A percentile compares a stretch with the other conserved stretches of the same genome.
phyloP scores from a whole-genome alignment of 2,113 vertebrate genomes.

The Paramormyrops kingsleyae region DNA sequence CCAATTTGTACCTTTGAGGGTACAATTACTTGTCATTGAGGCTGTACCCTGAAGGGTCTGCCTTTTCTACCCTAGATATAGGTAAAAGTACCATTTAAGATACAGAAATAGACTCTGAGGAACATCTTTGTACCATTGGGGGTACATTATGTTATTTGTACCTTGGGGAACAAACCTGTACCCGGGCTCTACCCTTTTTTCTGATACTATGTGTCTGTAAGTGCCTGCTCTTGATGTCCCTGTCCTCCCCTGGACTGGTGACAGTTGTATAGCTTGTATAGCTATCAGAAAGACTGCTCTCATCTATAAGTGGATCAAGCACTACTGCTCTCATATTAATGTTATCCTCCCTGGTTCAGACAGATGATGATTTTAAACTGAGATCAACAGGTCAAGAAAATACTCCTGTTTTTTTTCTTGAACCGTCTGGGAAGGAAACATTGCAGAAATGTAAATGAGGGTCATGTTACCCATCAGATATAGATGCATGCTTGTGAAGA shows the following conservation, averaged over 20 bases:
- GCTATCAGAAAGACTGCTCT: constrained; percentile 52
- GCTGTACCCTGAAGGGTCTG: not conserved
- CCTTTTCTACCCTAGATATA: not conserved
- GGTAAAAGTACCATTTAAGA: not conserved
- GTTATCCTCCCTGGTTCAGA: constrained; percentile 46
- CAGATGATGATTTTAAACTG: not conserved
- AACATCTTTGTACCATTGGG: not conserved
- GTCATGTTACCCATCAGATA: not conserved
- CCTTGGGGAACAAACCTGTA: not conserved
- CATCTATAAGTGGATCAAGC: constrained; percentile 36
- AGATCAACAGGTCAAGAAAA: not conserved
- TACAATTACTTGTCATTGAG: not conserved
- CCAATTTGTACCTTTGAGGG: not conserved
- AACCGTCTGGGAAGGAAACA: not conserved
- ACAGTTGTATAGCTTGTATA: constrained; percentile 30
- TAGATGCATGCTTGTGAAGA: not conserved
- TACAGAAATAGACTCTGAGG: not conserved
- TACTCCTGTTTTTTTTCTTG: not conserved
- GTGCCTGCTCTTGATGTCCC: constrained; percentile 8
- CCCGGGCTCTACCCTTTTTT: not conserved
- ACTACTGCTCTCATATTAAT: constrained; percentile 42
- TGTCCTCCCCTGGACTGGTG: constrained; percentile 15
- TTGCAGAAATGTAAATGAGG: not conserved
- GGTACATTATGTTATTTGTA: not conserved
- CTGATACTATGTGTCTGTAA: constrained; percentile 17